phyloP scores from a whole-genome alignment of 92 coral and sea anemone genomes.

The Epizoanthus rinbou region DNA sequence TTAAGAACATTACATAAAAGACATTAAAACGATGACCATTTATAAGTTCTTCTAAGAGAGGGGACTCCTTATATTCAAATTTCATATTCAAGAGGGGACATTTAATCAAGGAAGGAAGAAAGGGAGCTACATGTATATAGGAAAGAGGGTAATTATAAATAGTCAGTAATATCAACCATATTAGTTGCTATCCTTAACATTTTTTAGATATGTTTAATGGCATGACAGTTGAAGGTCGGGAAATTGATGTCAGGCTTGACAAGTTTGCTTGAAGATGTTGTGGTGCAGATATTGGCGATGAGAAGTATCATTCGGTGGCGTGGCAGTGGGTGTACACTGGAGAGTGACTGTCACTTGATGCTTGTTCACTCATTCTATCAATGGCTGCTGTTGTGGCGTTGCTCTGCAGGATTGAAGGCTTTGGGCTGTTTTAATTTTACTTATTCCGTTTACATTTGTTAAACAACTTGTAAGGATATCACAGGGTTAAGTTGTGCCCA shows the following conservation, averaged over 20 bases:
- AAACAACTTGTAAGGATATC: slow-evolving; percentile 1
- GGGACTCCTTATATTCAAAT: too few species aligned
- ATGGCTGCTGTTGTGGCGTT: background rate
- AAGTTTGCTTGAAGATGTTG: slow-evolving; percentile 73
- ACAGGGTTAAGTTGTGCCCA: background rate
- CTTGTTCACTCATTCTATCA: background rate
- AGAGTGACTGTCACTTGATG: too few species aligned
- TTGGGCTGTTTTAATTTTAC: background rate
- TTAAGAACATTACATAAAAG: too few species aligned
- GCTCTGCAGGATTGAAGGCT: background rate
- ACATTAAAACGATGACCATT: too few species aligned
- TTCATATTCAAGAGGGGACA: too few species aligned
- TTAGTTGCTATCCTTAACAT: slow-evolving; percentile 64
- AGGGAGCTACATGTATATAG: background rate
- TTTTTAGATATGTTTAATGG: slow-evolving; percentile 78
- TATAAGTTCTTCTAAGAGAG: too few species aligned
- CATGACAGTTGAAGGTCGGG: slow-evolving; percentile 84
- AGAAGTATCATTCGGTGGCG: too few species aligned
- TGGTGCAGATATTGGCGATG: slow-evolving; percentile 4
- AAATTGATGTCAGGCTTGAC: slow-evolving; percentile 94
- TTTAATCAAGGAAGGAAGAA: background rate
- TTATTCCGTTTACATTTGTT: slow-evolving; percentile 3
- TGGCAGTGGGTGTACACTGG: too few species aligned
- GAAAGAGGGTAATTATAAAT: background rate
- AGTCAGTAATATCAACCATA: background rate